phyloP scores from a whole-genome alignment of 2,888 invertebrate species.

The Cephus rjabovi region DNA sequence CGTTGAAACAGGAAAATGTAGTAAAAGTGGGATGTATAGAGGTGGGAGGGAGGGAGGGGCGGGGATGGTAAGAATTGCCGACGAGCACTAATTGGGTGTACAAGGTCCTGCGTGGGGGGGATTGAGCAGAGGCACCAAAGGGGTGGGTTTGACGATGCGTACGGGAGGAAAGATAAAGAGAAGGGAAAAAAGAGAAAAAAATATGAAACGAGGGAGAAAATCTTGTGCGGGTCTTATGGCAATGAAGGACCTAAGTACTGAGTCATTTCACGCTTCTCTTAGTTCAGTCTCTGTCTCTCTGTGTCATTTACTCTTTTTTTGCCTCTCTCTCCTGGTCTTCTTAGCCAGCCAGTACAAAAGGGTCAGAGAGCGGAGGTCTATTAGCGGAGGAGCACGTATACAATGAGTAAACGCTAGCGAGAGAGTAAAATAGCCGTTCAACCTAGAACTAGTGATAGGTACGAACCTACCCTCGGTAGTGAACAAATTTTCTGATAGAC shows the following conservation, averaged over 20 bases:
- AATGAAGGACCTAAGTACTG: conserved; percentile 25
- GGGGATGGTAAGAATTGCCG: background rate
- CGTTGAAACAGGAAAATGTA: too few species aligned
- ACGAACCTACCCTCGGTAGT: too few species aligned
- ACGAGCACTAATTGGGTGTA: conserved; percentile 33
- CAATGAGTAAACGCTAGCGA: conserved; percentile 32
- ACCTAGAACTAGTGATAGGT: background rate
- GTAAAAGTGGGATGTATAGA: too few species aligned
- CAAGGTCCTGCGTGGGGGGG: conserved; percentile 23
- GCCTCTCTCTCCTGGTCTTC: background rate
- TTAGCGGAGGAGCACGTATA: conserved; percentile 19
- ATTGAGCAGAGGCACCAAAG: background rate
- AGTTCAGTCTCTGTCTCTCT: too few species aligned
- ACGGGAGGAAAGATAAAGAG: conserved; percentile 8
- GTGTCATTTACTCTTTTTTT: too few species aligned
- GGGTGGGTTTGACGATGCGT: conserved; percentile 17
- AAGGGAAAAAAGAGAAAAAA: too few species aligned
- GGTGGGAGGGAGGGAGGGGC: too few species aligned
- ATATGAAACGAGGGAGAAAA: conserved; percentile 8
- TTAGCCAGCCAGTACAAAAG: conserved; percentile 15
- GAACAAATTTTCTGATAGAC: too few species aligned
- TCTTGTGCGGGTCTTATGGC: conserved; percentile 9
- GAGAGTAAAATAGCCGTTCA: conserved; percentile 5
- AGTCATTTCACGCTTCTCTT: conserved; percentile 22
- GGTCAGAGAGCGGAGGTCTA: conserved; percentile 20